These are phyloP conservation scores for Poecile atricapillus DNA, from an alignment of 2,113 vertebrate genomes.

Conservation along the genomic window DNA sequence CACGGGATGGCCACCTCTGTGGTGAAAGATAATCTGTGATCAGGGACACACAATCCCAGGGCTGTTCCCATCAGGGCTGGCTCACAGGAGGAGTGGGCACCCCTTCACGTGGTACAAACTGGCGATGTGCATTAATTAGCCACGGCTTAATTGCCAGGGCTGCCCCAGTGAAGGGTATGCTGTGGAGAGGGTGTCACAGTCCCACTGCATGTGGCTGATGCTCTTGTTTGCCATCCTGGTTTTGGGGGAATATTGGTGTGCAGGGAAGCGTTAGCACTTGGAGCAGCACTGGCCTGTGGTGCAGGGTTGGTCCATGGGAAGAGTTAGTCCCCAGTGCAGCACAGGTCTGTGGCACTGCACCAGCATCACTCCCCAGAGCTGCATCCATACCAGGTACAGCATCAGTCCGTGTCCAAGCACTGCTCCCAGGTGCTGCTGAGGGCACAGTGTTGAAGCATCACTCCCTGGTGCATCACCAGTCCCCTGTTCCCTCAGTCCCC, in stretches of 20 bases:
- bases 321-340: accelerated
- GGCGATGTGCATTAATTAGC: not conserved
- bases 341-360: not conserved
- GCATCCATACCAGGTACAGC: accelerated
- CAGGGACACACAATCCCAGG: not conserved
- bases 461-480: accelerated
- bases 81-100: not conserved
- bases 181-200: accelerated
- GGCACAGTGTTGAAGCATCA: accelerated
- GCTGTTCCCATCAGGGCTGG: not conserved
- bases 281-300: accelerated
- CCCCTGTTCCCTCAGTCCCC: accelerated
- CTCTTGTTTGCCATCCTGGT: accelerated
- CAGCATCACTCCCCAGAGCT: not conserved
- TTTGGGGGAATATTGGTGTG: not conserved
- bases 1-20: accelerated
- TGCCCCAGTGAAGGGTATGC: not conserved
- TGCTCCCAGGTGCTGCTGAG: not conserved
- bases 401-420: accelerated
- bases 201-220: accelerated
- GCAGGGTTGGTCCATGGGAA: accelerated
- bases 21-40: not conserved
- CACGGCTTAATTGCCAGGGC: not conserved
- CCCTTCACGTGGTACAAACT: not conserved
- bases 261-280: accelerated